A percentile compares a stretch with the other conserved stretches of the same genome.
These are phyloP conservation scores for Neodontobutis hainanensis DNA, from an alignment of 2,113 vertebrate species.

Conservation along the genomic window DNA sequence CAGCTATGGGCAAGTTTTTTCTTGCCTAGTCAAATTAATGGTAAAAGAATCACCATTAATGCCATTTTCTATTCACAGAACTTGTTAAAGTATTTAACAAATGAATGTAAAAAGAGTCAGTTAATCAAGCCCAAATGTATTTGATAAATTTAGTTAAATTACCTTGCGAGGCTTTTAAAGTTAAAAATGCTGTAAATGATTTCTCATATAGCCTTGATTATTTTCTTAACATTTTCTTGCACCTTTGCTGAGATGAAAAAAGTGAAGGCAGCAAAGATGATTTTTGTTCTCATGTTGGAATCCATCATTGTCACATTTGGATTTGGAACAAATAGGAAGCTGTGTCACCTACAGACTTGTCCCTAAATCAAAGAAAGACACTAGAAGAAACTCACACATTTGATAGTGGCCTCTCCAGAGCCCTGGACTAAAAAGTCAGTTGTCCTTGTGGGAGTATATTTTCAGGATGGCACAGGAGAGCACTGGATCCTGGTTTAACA, in stretches of 20 bases:
- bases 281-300: constrained; percentile 5
- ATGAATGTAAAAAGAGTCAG: too few species aligned
- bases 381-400: constrained; percentile 28
- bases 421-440: constrained; percentile 57
- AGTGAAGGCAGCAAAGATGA: background rate
- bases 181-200: too few species aligned
- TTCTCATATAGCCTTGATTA: background rate
- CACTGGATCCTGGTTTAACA: constrained; percentile 10
- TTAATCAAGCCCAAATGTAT: too few species aligned
- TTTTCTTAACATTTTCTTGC: background rate
- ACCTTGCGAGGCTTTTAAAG: background rate
- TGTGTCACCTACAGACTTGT: constrained; percentile 22
- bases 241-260: constrained; percentile 26
- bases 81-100: too few species aligned
- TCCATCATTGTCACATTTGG: background rate
- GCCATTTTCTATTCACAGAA: too few species aligned
- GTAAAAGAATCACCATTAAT: too few species aligned
- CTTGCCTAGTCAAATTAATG: too few species aligned
- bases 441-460: constrained; percentile 39
- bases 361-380: constrained; percentile 48
- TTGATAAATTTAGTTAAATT: too few species aligned
- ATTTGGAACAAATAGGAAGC: constrained; percentile 4
- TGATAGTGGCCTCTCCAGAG: constrained; percentile 47
- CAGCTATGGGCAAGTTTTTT: too few species aligned
- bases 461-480: constrained; percentile 38